A percentile compares a stretch with the other conserved stretches of the same genome.
These are phyloP conservation scores for Blera fallax DNA, from an alignment of 2,888 invertebrate genomes.

Conservation along the genomic window DNA sequence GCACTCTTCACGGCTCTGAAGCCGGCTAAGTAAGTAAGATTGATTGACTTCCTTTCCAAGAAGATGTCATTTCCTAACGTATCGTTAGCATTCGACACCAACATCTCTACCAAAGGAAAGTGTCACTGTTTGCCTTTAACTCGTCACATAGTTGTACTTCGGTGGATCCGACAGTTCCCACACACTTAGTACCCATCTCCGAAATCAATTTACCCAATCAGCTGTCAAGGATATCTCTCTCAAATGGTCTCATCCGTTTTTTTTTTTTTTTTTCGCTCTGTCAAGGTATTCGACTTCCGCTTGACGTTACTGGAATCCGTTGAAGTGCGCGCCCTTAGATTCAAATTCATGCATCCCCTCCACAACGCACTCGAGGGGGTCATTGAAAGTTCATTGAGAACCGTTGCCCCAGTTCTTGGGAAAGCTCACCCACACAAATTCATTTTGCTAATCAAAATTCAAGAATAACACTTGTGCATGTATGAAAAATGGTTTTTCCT, in stretches of 20 bases:
- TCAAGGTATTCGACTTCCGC: background rate
- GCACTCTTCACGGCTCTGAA: too few species aligned
- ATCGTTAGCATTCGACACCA: too few species aligned
- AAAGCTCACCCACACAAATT: background rate
- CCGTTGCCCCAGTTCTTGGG: background rate
- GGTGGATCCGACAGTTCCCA: background rate
- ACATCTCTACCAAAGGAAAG: too few species aligned
- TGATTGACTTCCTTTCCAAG: too few species aligned
- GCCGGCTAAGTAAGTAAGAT: too few species aligned
- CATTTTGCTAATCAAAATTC: slow-evolving; percentile 23
- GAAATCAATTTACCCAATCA: slow-evolving; percentile 3
- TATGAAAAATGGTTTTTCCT: background rate
- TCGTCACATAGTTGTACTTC: too few species aligned
- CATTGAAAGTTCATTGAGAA: background rate
- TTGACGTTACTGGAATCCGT: background rate
- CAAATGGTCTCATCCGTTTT: background rate
- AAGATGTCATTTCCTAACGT: too few species aligned
- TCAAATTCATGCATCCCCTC: background rate
- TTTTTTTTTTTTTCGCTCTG: too few species aligned
- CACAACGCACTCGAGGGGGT: too few species aligned
- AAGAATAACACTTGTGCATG: background rate
- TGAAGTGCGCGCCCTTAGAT: background rate
- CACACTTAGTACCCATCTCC: background rate
- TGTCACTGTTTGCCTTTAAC: too few species aligned
- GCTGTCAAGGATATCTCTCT: background rate